phyloP scores from a whole-genome alignment of 2,797 vertebrate genomes.

The Macrochelys suwanniensis region DNA sequence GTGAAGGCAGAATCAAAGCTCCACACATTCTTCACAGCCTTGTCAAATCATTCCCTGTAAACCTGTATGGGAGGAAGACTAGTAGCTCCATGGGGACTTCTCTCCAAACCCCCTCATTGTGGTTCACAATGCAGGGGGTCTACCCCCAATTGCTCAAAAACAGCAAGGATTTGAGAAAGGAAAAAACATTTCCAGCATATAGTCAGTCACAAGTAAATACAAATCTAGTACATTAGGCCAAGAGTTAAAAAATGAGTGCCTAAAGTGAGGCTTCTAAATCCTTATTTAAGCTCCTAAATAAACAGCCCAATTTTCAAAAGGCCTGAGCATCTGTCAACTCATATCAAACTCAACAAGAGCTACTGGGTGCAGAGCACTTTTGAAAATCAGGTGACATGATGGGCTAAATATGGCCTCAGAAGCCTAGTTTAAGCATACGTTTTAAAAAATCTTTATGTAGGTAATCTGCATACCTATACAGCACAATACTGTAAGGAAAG shows the following conservation, averaged over 20 bases:
- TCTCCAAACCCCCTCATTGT: neutral
- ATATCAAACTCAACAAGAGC: neutral
- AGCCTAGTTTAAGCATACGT: no score
- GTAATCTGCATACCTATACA: neutral
- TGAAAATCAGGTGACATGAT: no score
- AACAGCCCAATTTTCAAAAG: neutral
- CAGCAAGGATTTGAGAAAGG: neutral
- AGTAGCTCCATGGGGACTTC: rapidly evolving
- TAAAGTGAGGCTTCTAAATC: neutral
- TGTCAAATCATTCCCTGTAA: neutral
- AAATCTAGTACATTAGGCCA: rapidly evolving
- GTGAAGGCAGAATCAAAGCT: neutral
- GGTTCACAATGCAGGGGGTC: neutral
- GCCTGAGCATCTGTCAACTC: neutral
- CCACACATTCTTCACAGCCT: rapidly evolving
- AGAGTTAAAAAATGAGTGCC: neutral
- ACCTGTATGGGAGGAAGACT: neutral
- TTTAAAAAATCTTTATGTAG: no score
- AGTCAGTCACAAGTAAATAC: neutral
- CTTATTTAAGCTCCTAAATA: neutral
- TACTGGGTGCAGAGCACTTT: neutral
- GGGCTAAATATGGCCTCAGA: no score
- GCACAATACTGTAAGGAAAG: neutral
- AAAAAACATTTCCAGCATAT: neutral
- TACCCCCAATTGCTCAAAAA: neutral